A percentile compares a stretch with the other conserved stretches of the same genome.
Evolutionary conservation across 1,140 invertebrate genomes (phyloP).

Genomic region (Bemisia tabaci): DNA sequence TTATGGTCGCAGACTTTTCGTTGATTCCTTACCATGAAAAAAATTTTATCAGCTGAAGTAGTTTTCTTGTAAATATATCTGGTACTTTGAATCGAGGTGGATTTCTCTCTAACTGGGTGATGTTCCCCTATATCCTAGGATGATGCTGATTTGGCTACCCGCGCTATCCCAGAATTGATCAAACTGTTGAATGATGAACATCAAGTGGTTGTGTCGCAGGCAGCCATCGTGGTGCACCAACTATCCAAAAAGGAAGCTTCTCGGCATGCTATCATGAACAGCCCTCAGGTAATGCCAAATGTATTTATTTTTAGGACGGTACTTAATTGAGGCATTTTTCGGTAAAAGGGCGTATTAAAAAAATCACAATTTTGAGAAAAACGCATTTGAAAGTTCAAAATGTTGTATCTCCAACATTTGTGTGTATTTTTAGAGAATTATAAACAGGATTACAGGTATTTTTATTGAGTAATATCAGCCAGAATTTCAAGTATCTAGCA

Average conservation of each 20-base stretch:
- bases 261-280: slow-evolving; percentile 97
- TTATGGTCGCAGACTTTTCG: too few species aligned
- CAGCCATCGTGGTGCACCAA: slow-evolving; percentile 98
- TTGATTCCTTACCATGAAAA: too few species aligned
- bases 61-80: too few species aligned
- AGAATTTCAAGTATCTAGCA: neutral
- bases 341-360: too few species aligned
- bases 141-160: slow-evolving; percentile 91
- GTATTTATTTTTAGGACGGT: too few species aligned
- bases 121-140: slow-evolving; percentile 36
- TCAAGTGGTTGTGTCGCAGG: slow-evolving; percentile 92
- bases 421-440: too few species aligned
- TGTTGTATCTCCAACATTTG: too few species aligned
- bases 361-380: too few species aligned
- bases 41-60: too few species aligned
- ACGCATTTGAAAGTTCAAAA: too few species aligned
- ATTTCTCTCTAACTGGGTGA: neutral
- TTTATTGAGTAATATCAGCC: neutral
- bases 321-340: too few species aligned
- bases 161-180: slow-evolving; percentile 95
- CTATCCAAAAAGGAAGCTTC: slow-evolving; percentile 97
- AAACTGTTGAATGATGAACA: slow-evolving; percentile 97
- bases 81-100: neutral
- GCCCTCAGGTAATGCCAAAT: slow-evolving; percentile 48
- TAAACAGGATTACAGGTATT: too few species aligned